Conservation (phyloP, 1,140 invertebrate genomes). For the Drosophila pectinifera region DNA sequence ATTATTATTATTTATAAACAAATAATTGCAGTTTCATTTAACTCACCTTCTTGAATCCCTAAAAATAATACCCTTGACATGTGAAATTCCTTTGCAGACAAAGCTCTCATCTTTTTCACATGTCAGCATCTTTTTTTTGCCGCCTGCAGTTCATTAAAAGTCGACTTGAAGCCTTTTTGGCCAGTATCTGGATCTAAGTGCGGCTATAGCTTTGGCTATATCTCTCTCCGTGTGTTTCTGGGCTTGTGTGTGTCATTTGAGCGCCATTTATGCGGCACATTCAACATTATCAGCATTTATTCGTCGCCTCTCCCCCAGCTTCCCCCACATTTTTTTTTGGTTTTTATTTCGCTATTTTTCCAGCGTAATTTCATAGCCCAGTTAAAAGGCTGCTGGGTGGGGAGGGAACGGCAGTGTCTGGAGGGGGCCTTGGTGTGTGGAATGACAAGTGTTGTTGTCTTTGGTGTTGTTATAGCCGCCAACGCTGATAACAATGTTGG, state of each 20-base stretch:
- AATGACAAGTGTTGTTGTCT: conserved; percentile 51
- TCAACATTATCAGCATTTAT: conserved; percentile 56
- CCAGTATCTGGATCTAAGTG: conserved; percentile 41
- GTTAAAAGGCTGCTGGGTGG: conserved; percentile 11
- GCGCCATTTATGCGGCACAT: conserved; percentile 48
- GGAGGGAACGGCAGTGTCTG: not conserved
- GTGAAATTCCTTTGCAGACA: not conserved
- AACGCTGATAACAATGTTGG: conserved; percentile 77
- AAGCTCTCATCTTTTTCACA: conserved; percentile 8
- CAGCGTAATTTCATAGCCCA: conserved; percentile 75
- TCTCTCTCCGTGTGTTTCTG: conserved; percentile 5
- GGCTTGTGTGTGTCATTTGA: conserved; percentile 37
- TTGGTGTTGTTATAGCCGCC: conserved; percentile 48
- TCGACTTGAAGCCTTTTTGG: conserved; percentile 24
- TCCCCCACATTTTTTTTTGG: conserved; percentile 13
- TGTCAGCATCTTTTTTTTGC: conserved; percentile 33
- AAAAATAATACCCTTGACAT: conserved; percentile 16
- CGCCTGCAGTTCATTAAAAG: conserved; percentile 39
- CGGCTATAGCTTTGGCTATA: conserved; percentile 31
- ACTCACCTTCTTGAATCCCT: conserved; percentile 3
- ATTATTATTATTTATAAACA: too few species aligned
- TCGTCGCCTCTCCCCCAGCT: conserved; percentile 7
- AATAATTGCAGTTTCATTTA: not conserved
- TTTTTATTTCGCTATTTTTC: conserved; percentile 78
- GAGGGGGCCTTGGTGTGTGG: not conserved